phyloP scores from a whole-genome alignment of 2,888 invertebrate species.

The Nineta flava region DNA sequence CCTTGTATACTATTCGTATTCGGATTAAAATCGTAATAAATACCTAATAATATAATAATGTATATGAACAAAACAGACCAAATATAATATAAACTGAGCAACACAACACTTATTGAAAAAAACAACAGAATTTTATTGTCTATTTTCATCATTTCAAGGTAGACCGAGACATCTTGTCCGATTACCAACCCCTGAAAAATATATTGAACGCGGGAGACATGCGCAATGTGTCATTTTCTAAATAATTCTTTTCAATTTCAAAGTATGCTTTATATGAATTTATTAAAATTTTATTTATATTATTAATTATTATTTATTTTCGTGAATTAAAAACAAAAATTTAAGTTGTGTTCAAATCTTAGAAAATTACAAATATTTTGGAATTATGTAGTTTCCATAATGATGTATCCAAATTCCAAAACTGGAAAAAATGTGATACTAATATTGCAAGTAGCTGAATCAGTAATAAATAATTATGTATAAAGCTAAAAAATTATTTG shows the following conservation, averaged over 20 bases:
- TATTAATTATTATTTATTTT: neutral
- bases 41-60: neutral
- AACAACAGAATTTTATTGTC: slow-evolving; percentile 5
- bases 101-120: slow-evolving; percentile 1
- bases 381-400: no score
- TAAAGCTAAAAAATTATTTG: no score
- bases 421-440: no score
- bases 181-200: neutral
- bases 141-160: slow-evolving; percentile 4
- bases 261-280: no score
- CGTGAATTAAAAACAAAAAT: neutral
- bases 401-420: no score
- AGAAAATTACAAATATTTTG: neutral
- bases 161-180: neutral
- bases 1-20: neutral
- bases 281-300: neutral
- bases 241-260: neutral
- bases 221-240: neutral
- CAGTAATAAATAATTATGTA: no score
- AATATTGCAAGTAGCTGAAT: no score
- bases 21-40: neutral
- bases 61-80: neutral
- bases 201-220: neutral
- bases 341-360: neutral
- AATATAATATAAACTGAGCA: slow-evolving; percentile 3